phyloP scores from a whole-genome alignment of 2,888 invertebrate species.

The Sphecodes monilicornis region DNA sequence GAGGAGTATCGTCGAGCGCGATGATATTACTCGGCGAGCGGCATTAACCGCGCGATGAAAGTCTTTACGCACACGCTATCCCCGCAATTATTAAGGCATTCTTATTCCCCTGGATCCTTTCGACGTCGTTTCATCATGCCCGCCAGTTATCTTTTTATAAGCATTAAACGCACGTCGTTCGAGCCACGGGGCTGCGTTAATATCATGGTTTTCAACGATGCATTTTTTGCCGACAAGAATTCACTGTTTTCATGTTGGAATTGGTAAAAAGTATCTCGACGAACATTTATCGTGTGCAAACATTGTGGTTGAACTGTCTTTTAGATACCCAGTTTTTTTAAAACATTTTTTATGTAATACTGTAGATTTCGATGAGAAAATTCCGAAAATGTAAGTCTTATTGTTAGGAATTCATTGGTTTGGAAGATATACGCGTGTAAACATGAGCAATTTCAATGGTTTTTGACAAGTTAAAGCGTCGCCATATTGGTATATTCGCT shows the following conservation, averaged over 20 bases:
- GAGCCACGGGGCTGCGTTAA: neutral
- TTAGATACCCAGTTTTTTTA: no score
- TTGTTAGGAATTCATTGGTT: no score
- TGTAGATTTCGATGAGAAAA: no score
- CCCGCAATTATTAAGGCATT: slow-evolving; percentile 36
- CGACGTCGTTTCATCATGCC: slow-evolving; percentile 15
- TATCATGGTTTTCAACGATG: neutral
- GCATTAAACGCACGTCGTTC: neutral
- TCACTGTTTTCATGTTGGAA: neutral
- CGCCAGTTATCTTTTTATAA: slow-evolving; percentile 33
- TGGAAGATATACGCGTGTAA: no score
- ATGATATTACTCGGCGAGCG: slow-evolving; percentile 28
- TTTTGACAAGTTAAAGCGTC: no score
- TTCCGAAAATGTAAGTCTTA: no score
- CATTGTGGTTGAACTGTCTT: no score
- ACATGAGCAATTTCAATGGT: no score
- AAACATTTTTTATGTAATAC: no score
- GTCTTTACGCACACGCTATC: slow-evolving; percentile 32
- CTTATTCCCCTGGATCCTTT: slow-evolving; percentile 33
- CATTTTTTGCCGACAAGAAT: neutral
- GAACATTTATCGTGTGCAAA: neutral
- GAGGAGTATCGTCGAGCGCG: slow-evolving; percentile 3
- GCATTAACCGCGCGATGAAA: slow-evolving; percentile 44
- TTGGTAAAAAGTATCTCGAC: neutral
- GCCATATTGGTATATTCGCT: no score